A percentile compares a stretch with the other conserved stretches of the same genome.
phyloP scores from a whole-genome alignment of 2,113 vertebrate species.

The Fregata magnificens region DNA sequence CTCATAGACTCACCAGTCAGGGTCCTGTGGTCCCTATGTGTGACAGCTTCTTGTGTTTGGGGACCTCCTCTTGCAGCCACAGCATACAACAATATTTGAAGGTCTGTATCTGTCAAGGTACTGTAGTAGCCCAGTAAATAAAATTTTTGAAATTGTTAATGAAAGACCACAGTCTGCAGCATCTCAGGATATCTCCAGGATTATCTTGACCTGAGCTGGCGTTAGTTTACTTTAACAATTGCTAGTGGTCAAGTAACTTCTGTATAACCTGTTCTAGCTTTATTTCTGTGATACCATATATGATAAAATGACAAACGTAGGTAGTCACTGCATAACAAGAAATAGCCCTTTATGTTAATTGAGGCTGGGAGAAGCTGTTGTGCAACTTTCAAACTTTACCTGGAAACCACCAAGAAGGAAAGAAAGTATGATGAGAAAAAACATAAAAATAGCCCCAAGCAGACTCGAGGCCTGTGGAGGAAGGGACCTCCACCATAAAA shows the following conservation, averaged over 20 bases:
- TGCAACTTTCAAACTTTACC: not conserved
- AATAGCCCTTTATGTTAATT: not conserved
- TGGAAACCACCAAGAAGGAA: not conserved
- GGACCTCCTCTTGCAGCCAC: not conserved
- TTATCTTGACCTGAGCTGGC: not conserved
- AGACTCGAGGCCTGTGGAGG: not conserved
- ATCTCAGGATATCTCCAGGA: not conserved
- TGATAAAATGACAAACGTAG: not conserved
- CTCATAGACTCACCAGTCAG: not conserved
- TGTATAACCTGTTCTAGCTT: not conserved
- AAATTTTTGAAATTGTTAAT: not conserved
- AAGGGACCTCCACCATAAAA: not conserved
- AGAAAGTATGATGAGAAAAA: not conserved
- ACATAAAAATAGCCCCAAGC: not conserved
- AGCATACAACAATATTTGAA: not conserved
- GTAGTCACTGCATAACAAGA: not conserved
- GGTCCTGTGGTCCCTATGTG: rapidly evolving
- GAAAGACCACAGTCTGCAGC: not conserved
- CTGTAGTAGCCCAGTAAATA: not conserved
- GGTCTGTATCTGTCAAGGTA: not conserved
- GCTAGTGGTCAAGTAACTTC: not conserved
- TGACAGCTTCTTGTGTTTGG: not conserved
- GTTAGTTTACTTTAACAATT: not conserved
- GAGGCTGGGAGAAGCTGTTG: not conserved
- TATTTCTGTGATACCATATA: not conserved